A percentile compares a stretch with the other conserved stretches of the same genome.
phyloP scores from a whole-genome alignment of 2,888 invertebrate genomes.

The Platypus cylindrus region DNA sequence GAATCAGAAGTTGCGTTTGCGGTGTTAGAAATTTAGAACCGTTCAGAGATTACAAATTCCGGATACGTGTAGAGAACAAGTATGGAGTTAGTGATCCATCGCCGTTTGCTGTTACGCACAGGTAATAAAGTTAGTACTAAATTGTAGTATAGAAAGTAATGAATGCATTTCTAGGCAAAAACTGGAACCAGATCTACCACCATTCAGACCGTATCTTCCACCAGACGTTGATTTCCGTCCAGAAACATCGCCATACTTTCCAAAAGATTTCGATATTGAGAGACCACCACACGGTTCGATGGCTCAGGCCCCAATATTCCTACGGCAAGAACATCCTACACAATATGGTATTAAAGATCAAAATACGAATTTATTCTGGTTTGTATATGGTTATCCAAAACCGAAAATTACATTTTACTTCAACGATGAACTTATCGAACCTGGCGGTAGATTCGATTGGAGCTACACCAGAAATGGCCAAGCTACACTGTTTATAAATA shows the following conservation, averaged over 20 bases:
- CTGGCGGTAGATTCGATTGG: slow-evolving; percentile 73
- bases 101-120: slow-evolving; percentile 72
- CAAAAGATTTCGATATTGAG: slow-evolving; percentile 85
- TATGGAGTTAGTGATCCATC: slow-evolving; percentile 95
- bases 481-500: slow-evolving; percentile 79
- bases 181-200: slow-evolving; percentile 66
- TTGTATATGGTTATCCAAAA: slow-evolving; percentile 92
- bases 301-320: slow-evolving; percentile 74
- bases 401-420: slow-evolving; percentile 85
- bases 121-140: too few relatives aligned
- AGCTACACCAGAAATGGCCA: slow-evolving; percentile 85
- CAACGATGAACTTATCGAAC: slow-evolving; percentile 68
- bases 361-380: slow-evolving; percentile 82
- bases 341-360: slow-evolving; percentile 90
- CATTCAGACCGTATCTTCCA: slow-evolving; percentile 65
- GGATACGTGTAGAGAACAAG: slow-evolving; percentile 92
- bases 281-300: slow-evolving; percentile 74
- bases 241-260: slow-evolving; percentile 76
- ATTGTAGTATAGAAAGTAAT: too few relatives aligned
- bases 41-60: slow-evolving; percentile 88
- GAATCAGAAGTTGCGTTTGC: slow-evolving; percentile 78
- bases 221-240: slow-evolving; percentile 74
- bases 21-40: slow-evolving; percentile 84
- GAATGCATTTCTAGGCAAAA: slow-evolving; percentile 48
- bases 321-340: slow-evolving; percentile 73